These are phyloP conservation scores for Thinocorus orbignyianus DNA, from an alignment of 2,113 vertebrate genomes.

Conservation along the genomic window DNA sequence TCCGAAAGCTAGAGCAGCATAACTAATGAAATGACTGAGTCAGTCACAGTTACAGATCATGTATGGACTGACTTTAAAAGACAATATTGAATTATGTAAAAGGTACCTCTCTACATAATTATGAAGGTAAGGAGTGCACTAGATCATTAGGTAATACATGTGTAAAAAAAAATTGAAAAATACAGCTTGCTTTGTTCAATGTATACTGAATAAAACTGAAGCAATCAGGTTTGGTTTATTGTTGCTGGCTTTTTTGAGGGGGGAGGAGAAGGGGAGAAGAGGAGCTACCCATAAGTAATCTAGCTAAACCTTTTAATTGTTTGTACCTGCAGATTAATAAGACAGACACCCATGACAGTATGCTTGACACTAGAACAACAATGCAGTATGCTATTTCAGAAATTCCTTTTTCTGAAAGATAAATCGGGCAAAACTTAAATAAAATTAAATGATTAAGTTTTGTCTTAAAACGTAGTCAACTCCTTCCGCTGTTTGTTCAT, in stretches of 20 bases:
- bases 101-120: neutral
- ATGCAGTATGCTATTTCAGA: neutral
- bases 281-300: neutral
- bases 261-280: too few species aligned
- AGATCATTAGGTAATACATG: neutral
- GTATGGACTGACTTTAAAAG: neutral
- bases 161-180: neutral
- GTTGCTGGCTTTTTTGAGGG: too few species aligned
- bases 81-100: neutral
- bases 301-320: neutral
- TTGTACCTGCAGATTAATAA: neutral
- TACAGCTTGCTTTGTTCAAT: neutral
- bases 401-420: neutral
- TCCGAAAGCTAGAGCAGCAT: neutral
- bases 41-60: neutral
- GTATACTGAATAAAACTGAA: neutral
- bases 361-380: neutral
- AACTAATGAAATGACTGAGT: neutral
- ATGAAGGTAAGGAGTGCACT: neutral
- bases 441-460: neutral
- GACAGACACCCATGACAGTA: neutral
- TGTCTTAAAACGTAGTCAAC: neutral
- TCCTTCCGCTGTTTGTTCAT: neutral
- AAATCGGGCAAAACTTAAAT: neutral
- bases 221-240: neutral